Evolutionary conservation across 1,140 invertebrate species (phyloP).

Genomic region (Drosophila sp.): DNA sequence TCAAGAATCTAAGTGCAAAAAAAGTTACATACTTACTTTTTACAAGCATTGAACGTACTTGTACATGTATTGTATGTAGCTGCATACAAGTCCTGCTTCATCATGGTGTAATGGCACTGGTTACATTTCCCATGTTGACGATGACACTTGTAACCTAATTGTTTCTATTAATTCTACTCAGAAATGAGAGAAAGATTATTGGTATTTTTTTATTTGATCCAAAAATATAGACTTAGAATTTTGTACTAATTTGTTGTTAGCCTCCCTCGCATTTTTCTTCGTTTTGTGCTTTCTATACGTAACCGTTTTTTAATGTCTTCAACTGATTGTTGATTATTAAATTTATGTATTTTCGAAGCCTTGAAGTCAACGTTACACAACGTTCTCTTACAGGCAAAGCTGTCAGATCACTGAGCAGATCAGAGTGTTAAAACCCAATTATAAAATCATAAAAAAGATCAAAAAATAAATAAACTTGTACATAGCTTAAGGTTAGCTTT

Average conservation of each 20-base stretch:
- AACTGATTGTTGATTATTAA: slow-evolving; percentile 11
- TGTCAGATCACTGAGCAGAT: slow-evolving; percentile 39
- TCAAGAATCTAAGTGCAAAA: slow-evolving; percentile 8
- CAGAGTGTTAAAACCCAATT: slow-evolving; percentile 32
- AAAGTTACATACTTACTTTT: neutral
- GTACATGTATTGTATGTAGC: too few relatives aligned
- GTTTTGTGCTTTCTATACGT: slow-evolving; percentile 7
- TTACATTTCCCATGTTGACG: too few relatives aligned
- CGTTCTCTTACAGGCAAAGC: slow-evolving; percentile 53
- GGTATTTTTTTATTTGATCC: too few relatives aligned
- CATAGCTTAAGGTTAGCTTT: slow-evolving; percentile 78
- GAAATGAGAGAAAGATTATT: too few relatives aligned
- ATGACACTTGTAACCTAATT: too few relatives aligned
- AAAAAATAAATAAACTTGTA: slow-evolving; percentile 51
- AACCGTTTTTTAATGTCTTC: neutral
- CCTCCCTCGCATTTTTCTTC: neutral
- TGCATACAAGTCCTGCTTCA: neutral
- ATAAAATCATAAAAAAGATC: slow-evolving; percentile 22
- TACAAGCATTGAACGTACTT: neutral
- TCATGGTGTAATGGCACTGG: slow-evolving; percentile 4
- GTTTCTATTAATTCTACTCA: too few relatives aligned
- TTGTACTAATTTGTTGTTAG: neutral
- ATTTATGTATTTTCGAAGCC: slow-evolving; percentile 49
- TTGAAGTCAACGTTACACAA: slow-evolving; percentile 81
- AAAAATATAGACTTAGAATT: too few relatives aligned